phyloP scores from a whole-genome alignment of 2,888 invertebrate species.

The Brachyopa scutellaris region DNA sequence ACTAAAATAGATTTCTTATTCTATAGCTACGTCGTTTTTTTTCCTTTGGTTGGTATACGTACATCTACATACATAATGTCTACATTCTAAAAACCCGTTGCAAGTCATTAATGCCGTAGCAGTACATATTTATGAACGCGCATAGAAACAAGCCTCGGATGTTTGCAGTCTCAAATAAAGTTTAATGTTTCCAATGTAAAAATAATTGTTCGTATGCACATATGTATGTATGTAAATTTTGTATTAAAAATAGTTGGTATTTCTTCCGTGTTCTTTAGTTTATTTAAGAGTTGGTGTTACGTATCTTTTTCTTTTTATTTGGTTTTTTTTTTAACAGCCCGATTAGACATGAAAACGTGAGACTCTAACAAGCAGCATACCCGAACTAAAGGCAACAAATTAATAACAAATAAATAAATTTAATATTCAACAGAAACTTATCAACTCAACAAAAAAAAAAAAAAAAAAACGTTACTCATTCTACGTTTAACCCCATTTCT shows the following conservation, averaged over 20 bases:
- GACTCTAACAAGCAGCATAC: slow-evolving; percentile 5
- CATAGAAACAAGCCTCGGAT: too few species aligned
- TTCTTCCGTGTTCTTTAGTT: too few species aligned
- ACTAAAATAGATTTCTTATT: background rate
- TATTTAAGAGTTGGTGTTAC: slow-evolving; percentile 22
- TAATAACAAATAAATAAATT: background rate
- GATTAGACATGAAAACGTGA: background rate
- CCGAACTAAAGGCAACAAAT: background rate
- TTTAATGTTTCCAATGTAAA: too few species aligned
- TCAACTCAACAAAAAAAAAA: background rate
- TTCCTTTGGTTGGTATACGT: background rate
- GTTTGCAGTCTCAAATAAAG: too few species aligned
- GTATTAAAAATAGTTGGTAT: slow-evolving; percentile 33
- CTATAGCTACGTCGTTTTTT: background rate
- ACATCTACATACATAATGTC: too few species aligned
- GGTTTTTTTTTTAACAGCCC: background rate
- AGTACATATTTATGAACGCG: too few species aligned
- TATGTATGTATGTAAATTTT: slow-evolving; percentile 20
- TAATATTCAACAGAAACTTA: background rate
- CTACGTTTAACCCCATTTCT: slow-evolving; percentile 72
- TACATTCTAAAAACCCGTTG: background rate
- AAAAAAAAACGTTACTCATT: background rate
- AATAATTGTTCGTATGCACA: background rate
- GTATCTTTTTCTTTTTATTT: background rate
- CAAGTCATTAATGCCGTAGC: slow-evolving; percentile 2